Conservation (phyloP, 2,888 invertebrate species). For the Amphipyra tragopoginis region DNA sequence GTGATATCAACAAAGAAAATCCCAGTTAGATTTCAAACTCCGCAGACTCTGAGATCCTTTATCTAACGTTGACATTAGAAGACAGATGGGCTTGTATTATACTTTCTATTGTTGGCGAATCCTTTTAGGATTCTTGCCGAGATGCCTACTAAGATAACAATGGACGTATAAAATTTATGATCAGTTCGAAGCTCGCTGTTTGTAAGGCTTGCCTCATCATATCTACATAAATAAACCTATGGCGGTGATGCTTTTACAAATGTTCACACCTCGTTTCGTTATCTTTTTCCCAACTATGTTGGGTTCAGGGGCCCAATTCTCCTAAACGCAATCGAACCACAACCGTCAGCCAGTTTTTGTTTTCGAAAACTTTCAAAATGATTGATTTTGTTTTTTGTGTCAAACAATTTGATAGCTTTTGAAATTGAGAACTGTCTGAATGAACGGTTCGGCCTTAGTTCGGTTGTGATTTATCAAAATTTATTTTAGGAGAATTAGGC, state of each 20-base stretch:
- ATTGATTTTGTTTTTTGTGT: no score
- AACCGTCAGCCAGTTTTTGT: no score
- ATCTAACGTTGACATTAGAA: conserved; percentile 61
- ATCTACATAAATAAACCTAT: conserved; percentile 28
- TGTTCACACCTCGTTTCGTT: no score
- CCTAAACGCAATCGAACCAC: no score
- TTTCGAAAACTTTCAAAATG: no score
- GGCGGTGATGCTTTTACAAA: conserved; percentile 26
- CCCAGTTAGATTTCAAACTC: conserved; percentile 48
- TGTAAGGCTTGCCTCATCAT: conserved; percentile 25
- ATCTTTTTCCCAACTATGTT: no score
- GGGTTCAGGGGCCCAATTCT: no score
- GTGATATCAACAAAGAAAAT: conserved; percentile 50
- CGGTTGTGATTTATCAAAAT: no score
- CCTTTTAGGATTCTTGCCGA: conserved; percentile 62
- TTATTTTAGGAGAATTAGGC: no score
- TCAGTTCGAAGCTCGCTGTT: conserved; percentile 22
- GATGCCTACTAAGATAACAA: conserved; percentile 54
- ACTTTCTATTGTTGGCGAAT: conserved; percentile 64
- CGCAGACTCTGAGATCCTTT: conserved; percentile 50
- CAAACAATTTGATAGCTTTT: no score
- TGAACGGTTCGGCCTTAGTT: no score
- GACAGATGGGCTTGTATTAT: conserved; percentile 64
- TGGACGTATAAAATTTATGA: conserved; percentile 53
- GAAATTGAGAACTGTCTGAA: no score